These are phyloP conservation scores for Procavia capensis DNA, from an alignment of 2,113 vertebrate species.

Conservation along the genomic window DNA sequence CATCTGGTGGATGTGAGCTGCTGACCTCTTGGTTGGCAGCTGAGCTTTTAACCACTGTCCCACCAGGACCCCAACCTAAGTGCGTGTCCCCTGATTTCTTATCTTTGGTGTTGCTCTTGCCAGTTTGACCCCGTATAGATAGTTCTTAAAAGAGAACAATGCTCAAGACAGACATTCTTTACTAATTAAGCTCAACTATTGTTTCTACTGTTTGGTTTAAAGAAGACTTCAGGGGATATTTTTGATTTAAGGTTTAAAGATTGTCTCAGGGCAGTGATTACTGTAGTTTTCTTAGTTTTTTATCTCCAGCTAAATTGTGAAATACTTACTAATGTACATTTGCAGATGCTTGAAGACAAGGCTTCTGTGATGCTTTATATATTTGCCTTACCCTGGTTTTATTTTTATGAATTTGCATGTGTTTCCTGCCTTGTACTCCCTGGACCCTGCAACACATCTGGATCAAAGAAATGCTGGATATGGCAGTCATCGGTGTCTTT, in stretches of 20 bases:
- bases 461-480: neutral
- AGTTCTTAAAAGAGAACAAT: too few relatives aligned
- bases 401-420: neutral
- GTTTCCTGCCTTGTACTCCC: neutral
- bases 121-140: neutral
- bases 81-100: neutral
- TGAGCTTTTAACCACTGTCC: too few relatives aligned
- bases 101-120: neutral
- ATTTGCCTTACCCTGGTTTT: neutral
- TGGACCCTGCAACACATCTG: neutral
- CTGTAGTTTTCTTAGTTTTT: constrained; percentile 47
- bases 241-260: too few relatives aligned
- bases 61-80: neutral
- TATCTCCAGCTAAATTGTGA: neutral
- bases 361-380: neutral
- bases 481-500: neutral
- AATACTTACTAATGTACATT: constrained; percentile 17
- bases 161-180: too few relatives aligned
- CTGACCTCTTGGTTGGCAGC: too few relatives aligned
- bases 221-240: neutral
- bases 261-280: neutral
- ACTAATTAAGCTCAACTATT: neutral
- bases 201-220: neutral
- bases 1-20: too few relatives aligned
- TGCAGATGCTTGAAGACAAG: constrained; percentile 11